Evolutionary conservation across 2,888 invertebrate species (phyloP).

Genomic region (Rhingia campestris): DNA sequence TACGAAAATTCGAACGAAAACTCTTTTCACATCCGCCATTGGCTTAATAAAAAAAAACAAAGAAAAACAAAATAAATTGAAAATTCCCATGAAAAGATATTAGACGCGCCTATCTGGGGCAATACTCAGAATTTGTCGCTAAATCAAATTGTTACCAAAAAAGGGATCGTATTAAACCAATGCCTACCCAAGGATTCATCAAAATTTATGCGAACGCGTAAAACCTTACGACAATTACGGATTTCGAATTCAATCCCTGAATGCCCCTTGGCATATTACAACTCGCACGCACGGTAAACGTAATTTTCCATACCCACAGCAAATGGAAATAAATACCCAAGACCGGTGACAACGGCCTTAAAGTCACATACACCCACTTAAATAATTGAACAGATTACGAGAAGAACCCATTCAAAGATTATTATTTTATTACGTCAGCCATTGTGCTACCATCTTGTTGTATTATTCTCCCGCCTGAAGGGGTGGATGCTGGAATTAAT

Average conservation of each 20-base stretch:
- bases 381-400: conserved; percentile 69
- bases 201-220: conserved; percentile 53
- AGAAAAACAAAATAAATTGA: no score
- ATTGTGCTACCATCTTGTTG: conserved; percentile 27
- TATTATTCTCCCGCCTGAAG: neutral
- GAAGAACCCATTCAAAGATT: conserved; percentile 57
- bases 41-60: no score
- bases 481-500: neutral
- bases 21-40: no score
- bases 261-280: conserved; percentile 54
- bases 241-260: conserved; percentile 55
- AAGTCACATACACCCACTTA: conserved; percentile 60
- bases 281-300: conserved; percentile 33
- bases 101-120: no score
- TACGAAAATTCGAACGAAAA: no score
- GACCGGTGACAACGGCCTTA: conserved; percentile 28
- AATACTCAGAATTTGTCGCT: neutral
- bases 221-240: conserved; percentile 61
- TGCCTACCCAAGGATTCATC: conserved; percentile 36
- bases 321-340: neutral
- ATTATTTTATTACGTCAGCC: conserved; percentile 14
- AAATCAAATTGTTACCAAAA: neutral
- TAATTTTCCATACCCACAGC: neutral
- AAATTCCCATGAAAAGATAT: no score
- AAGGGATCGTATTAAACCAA: conserved; percentile 1